These are phyloP conservation scores for Halcyon smyrnensis DNA, from an alignment of 2,797 vertebrate genomes.

Conservation along the genomic window DNA sequence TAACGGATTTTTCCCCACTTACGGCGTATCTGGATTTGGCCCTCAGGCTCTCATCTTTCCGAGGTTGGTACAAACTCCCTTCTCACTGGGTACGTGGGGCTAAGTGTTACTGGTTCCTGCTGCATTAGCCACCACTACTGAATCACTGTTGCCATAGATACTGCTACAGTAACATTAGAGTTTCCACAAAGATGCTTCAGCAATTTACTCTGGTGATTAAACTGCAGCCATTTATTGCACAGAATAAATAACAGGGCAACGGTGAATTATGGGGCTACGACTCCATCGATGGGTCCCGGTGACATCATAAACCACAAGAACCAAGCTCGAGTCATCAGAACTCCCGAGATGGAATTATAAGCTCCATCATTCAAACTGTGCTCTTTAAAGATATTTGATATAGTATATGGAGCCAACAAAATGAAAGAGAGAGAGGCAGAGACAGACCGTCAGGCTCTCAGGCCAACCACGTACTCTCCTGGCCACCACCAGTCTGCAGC, in stretches of 20 bases:
- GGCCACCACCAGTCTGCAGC: background rate
- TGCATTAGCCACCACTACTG: background rate
- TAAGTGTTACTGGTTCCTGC: background rate
- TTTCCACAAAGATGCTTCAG: constrained; percentile 71
- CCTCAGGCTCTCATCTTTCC: background rate
- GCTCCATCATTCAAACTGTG: constrained; percentile 34
- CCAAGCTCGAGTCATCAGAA: constrained; percentile 49
- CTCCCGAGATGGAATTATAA: constrained; percentile 54
- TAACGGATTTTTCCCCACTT: background rate
- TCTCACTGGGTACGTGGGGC: background rate
- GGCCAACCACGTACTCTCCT: constrained; percentile 3
- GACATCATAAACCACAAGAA: constrained; percentile 74
- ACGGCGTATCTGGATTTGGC: background rate
- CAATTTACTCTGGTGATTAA: constrained; percentile 68
- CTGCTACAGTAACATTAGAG: constrained; percentile 21
- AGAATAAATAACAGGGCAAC: constrained; percentile 61
- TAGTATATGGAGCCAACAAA: constrained; percentile 12
- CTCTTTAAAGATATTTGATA: constrained; percentile 49
- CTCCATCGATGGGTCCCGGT: constrained; percentile 47
- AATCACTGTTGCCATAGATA: background rate
- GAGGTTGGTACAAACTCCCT: background rate
- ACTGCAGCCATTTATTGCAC: constrained; percentile 60
- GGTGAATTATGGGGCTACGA: constrained; percentile 62
- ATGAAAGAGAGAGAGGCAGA: background rate
- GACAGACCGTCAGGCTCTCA: background rate